Base-by-base conservation (phyloP, 2,113 vertebrate genomes). In the Microcebus ravelobensis region DNA sequence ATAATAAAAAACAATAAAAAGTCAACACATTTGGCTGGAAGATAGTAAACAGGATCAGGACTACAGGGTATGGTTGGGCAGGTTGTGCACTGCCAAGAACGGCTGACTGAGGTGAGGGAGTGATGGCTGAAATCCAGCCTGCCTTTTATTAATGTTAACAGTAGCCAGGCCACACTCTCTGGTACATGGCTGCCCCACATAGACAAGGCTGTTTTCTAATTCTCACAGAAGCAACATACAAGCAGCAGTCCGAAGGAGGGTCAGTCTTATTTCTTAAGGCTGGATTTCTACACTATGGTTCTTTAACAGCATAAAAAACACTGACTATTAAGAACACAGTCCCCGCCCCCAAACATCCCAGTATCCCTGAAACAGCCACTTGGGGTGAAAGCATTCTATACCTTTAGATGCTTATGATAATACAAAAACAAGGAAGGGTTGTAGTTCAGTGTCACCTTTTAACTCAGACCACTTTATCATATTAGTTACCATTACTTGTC, bases 201-300 rank as follows among this genome's bases (percentile, higher is more conserved):
- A 87, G 14, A 84, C 36, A 83, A 83, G 52, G 27, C 65, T 82
- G 57, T 42, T 81, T 84, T 71, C 89, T 77, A 36, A 79, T n/a
- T 68, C 55, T 73, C 68, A 82, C 21, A 61, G 67, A 92, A 21
- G 80, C 61, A 86, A 39, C 10, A 79, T 2, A 23, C 48, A n/a
- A 67, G 50, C 0, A 93, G 63, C 23, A 93, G 55, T n/a, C 39
- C 52, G 63, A 74, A 29, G 6, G 12, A 76, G 18, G 15, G 50
- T 39, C 73, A 82, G 39, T 87, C 74, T 87, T 82, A 36, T 50
- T 96, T 86, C 87, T 91, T 96, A 94, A 86, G 42, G 27, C 8
- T 65, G 68, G 65, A 29, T 45, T 50, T 85, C 90, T 86, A 34
- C 11, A 45, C 12, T 39, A 39, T 4, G 6, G 29, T 17, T 71